Evolutionary conservation across 2,113 vertebrate species (phyloP).

Genomic region (Ctenomys sociabilis): DNA sequence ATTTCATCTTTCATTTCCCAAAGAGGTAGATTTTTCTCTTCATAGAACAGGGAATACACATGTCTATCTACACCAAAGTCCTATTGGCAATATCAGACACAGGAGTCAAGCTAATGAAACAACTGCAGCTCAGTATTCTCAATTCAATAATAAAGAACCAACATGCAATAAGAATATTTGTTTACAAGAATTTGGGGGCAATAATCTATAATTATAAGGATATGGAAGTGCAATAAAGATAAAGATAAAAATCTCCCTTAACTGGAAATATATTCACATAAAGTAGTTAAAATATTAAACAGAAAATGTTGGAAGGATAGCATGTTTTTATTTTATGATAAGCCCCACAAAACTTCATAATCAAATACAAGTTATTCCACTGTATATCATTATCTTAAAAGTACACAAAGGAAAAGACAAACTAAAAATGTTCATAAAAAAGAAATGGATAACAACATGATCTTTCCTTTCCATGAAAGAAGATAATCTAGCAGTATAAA

Average conservation of each 20-base stretch:
- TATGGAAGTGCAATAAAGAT: no score
- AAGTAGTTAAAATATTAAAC: neutral
- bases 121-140: neutral
- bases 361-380: neutral
- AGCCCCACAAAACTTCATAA: neutral
- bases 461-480: neutral
- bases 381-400: neutral
- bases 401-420: neutral
- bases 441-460: neutral
- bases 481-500: neutral
- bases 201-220: neutral
- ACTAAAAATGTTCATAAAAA: neutral
- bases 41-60: neutral
- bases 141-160: neutral
- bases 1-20: neutral
- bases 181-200: neutral
- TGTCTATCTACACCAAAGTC: neutral
- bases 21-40: neutral
- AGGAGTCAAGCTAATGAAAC: neutral
- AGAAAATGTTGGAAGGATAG: neutral
- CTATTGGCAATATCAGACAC: neutral
- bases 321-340: neutral
- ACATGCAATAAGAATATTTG: neutral
- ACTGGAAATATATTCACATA: neutral
- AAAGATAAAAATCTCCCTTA: neutral